Evolutionary conservation across 30 jellyfish, hydroid and myxozoan genomes (phyloP), one percentile per base, ranked within the genome.

Genomic region (Hydra vulgaris): DNA sequence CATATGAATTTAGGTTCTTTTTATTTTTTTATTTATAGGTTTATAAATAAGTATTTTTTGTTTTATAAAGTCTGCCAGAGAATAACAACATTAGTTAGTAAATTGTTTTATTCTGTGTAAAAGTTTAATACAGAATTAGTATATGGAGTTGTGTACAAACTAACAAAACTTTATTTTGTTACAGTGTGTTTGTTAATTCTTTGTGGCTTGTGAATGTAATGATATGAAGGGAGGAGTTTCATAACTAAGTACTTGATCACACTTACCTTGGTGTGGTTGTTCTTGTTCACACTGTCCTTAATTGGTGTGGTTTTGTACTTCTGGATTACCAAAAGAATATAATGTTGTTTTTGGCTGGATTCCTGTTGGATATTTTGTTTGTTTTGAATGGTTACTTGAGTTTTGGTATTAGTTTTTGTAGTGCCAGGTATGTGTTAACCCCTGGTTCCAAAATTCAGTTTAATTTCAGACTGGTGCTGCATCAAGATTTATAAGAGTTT

Each of bases 351-450:
- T 68, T 68, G 75, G 75, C 27, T 68, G 75, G 75, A n/a, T 68
- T 20, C 75, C 75, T 68, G 75, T 68, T 68, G 75, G 75, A 20
- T n/a, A 68, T 68, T n/a, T n/a, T 68, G 75, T 68, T 68, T 68
- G 75, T 68, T 68, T 68, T 68, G 26, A 68, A 23, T 68, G 75
- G 61, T 40, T 40, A 40, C 75, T 68, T 68, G 75, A 16, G 75
- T 68, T 20, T 20, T 68, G 75, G 25, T n/a, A n/a, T 68, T 68
- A 68, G 75, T 68, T 68, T 68, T 68, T 20, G 75, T 68, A 68
- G 75, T 15, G 25, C 27, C 75, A 68, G 75, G 75, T 68, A 68
- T 68, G 75, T 68, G 75, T 68, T 1, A 40, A n/a, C n/a, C 61
- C 61, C 61, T 40, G 61, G 61, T 40, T 40, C 61, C 61, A 40